These are phyloP conservation scores for Rattus rattus DNA, from an alignment of 2,113 vertebrate genomes.

Conservation along the genomic window DNA sequence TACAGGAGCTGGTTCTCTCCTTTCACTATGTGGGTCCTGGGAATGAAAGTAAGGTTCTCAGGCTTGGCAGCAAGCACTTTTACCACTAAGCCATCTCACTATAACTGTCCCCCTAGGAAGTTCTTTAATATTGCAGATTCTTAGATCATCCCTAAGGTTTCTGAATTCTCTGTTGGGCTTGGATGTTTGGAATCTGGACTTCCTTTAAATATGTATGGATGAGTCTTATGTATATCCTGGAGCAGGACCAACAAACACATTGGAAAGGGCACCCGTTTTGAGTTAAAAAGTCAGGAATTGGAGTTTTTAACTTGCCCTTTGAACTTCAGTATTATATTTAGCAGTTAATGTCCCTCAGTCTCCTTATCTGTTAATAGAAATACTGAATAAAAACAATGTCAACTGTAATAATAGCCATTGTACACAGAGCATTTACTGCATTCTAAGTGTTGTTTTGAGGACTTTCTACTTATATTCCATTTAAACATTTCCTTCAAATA, in stretches of 20 bases:
- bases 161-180: background rate
- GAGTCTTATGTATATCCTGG: background rate
- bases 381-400: background rate
- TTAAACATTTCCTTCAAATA: background rate
- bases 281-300: background rate
- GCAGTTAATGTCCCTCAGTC: background rate
- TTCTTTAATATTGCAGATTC: background rate
- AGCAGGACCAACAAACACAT: background rate
- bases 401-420: background rate
- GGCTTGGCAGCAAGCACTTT: background rate
- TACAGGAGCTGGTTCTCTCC: background rate
- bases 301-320: background rate
- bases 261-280: background rate
- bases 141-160: slow-evolving; percentile 8
- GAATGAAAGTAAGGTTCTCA: background rate
- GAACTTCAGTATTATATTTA: slow-evolving; percentile 10
- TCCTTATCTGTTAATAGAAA: slow-evolving; percentile 38
- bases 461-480: background rate
- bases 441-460: background rate
- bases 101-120: background rate
- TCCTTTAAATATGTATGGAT: background rate
- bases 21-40: background rate
- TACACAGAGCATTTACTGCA: background rate
- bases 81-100: background rate
- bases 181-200: background rate